Percentiles rank a stretch among this genome's conserved stretches.
phyloP scores from a whole-genome alignment of 35 echinoderm and acorn worm genomes.

The Heliocidaris erythrogramma region DNA sequence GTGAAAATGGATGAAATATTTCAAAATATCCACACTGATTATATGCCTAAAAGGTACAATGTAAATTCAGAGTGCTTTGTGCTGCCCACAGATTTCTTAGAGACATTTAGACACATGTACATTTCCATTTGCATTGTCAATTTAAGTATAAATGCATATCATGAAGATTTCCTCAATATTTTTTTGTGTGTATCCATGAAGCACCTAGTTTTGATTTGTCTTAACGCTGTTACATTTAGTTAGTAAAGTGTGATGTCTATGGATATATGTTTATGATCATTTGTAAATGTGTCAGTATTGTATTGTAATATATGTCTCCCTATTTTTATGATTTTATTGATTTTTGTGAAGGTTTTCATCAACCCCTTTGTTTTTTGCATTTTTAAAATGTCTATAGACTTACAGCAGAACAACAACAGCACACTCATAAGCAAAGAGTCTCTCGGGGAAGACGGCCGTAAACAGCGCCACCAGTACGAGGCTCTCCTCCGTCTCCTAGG shows the following conservation, averaged over 20 bases:
- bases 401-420: conserved; percentile 98
- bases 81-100: too few relatives aligned
- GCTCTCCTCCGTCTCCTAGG: conserved; percentile 81
- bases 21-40: too few relatives aligned
- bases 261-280: not conserved
- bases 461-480: conserved; percentile 79
- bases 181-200: not conserved
- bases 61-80: too few relatives aligned
- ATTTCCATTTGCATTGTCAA: too few relatives aligned
- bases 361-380: not conserved
- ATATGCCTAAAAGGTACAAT: too few relatives aligned
- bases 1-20: too few relatives aligned
- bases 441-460: conserved; percentile 79
- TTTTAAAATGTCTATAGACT: conserved; percentile 57
- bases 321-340: not conserved
- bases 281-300: not conserved
- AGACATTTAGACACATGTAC: too few relatives aligned
- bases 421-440: conserved; percentile 76
- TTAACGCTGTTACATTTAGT: not conserved
- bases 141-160: not conserved
- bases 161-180: not conserved
- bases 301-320: not conserved
- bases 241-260: not conserved
- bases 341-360: not conserved
- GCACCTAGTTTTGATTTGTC: not conserved